phyloP scores from a whole-genome alignment of 2,888 invertebrate species.

The Sympetrum striolatum region DNA sequence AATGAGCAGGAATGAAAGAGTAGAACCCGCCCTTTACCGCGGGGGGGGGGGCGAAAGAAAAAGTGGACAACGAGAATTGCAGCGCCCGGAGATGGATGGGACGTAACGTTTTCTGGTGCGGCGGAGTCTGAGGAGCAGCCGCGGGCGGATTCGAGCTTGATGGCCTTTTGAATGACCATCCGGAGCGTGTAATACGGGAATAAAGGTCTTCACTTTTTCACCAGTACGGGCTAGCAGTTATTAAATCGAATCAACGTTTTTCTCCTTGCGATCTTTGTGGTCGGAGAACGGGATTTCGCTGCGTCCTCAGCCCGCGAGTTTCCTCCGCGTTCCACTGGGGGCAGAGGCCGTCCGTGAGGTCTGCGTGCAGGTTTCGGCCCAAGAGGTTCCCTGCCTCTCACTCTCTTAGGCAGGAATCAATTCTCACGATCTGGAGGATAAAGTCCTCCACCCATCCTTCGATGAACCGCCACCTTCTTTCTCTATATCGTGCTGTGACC shows the following conservation, averaged over 20 bases:
- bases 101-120: background rate
- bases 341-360: background rate
- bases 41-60: background rate
- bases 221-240: background rate
- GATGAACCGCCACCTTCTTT: constrained; percentile 15
- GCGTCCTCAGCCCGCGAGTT: background rate
- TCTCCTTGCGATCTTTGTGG: background rate
- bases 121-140: background rate
- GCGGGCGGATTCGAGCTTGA: background rate
- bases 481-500: constrained; percentile 22
- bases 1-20: background rate
- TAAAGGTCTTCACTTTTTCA: background rate
- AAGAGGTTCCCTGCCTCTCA: background rate
- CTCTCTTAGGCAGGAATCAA: constrained; percentile 32
- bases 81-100: background rate
- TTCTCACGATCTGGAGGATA: constrained; percentile 30
- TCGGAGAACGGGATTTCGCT: too few relatives aligned
- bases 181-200: background rate
- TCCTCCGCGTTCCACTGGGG: background rate
- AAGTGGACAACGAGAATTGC: background rate
- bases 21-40: background rate
- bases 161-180: background rate
- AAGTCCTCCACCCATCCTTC: constrained; percentile 34
- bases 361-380: background rate
- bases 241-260: background rate